Evolutionary conservation across 1,140 invertebrate genomes (phyloP), one percentile per base, ranked within the genome.

Genomic region (Caerostris darwini): DNA sequence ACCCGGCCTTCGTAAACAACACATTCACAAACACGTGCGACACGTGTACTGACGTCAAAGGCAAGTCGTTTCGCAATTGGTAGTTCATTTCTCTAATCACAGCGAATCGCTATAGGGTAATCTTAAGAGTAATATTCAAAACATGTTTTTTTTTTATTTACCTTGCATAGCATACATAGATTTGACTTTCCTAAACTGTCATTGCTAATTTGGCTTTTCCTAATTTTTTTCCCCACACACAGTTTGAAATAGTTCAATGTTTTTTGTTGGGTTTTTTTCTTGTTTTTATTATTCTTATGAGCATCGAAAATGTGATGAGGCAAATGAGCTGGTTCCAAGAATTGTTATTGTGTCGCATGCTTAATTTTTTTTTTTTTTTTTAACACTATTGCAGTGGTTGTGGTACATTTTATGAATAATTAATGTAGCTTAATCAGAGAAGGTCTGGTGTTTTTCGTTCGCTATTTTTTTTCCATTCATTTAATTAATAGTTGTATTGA

Each of bases 1-100:
- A 87, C 77, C 58, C n/a, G 82, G 14, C 77, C 64, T 86, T 92
- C 82, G 91, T 92, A 92, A 92, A 92, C 91, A 92, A 92, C 91
- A 86, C 83, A 86, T 86, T 92, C 53, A 14, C 17, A 12, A 34
- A 92, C 91, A 92, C 91, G 91, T 92, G 91, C 91, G 56, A 61
- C 91, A 85, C 81, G 91, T 69, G 91, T 56, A 14, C 14, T 50
- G 91, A 92, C 91, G 91, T 92, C 91, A 86, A 53, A 10, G 12
- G 50, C 10, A 53, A 77, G 10, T 12, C 5, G 19, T 77, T 77
- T 77, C 71, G 71, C 71, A 77, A 77, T 77, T 14, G 8, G 71
- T 14, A 77, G 71, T 77, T 77, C 71, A 77, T 4, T 77, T 67
- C 53, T 77, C 71, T 50, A 77, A 64, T 64, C 61, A n/a, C 19